A percentile compares a stretch with the other conserved stretches of the same genome.
phyloP scores from a whole-genome alignment of 2,888 invertebrate genomes.

The Cremastobaeus sp. region DNA sequence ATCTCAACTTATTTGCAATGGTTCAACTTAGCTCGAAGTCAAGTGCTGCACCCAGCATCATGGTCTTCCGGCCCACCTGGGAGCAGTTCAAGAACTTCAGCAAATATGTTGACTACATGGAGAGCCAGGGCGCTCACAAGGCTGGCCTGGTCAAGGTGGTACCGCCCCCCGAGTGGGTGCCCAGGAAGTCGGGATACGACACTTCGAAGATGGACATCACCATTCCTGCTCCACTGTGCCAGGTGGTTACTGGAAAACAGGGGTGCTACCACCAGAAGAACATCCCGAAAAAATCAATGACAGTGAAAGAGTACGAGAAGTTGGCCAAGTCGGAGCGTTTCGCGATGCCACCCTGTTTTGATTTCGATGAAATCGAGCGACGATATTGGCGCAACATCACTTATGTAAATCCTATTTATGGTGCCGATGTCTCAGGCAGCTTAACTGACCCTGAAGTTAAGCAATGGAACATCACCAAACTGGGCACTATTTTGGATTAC shows the following conservation, averaged over 20 bases:
- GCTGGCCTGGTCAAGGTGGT: slow-evolving; percentile 97
- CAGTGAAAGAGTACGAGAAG: slow-evolving; percentile 91
- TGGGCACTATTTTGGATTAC: slow-evolving; percentile 96
- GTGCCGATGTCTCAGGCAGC: slow-evolving; percentile 98
- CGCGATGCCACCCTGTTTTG: slow-evolving; percentile 88
- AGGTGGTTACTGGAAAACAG: slow-evolving; percentile 95
- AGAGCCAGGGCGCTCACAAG: slow-evolving; percentile 94
- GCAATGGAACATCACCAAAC: slow-evolving; percentile 95
- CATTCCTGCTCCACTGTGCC: slow-evolving; percentile 97
- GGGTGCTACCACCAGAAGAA: slow-evolving; percentile 98
- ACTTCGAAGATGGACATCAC: slow-evolving; percentile 88
- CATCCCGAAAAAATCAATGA: slow-evolving; percentile 95
- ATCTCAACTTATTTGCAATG: too few species aligned
- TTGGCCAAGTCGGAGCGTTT: slow-evolving; percentile 84
- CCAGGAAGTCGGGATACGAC: slow-evolving; percentile 90
- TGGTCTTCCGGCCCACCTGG: slow-evolving; percentile 95
- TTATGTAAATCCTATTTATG: slow-evolving; percentile 97
- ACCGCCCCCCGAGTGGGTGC: slow-evolving; percentile 97
- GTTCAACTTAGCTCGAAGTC: too few species aligned
- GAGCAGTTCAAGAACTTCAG: slow-evolving; percentile 98
- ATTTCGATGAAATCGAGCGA: slow-evolving; percentile 80
- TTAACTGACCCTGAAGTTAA: slow-evolving; percentile 93
- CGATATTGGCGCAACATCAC: slow-evolving; percentile 99
- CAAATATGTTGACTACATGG: slow-evolving; percentile 94
- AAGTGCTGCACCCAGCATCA: slow-evolving; percentile 78